Conservation (phyloP, 2,797 vertebrate genomes). For the Pseudochromis fuscus region DNA sequence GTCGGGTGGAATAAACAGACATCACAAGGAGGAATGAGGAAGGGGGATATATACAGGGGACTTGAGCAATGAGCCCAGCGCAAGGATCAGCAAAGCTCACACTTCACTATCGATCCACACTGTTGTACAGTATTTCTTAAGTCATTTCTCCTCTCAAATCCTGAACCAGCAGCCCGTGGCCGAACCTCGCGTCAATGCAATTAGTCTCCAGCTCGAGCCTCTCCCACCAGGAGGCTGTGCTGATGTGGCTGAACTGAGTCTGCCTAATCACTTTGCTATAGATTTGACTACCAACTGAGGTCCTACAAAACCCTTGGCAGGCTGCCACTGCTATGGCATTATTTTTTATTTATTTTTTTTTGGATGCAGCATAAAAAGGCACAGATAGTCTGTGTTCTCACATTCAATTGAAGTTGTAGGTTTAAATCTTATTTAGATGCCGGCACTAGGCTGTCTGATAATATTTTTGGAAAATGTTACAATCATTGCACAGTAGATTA, state of each 20-base stretch:
- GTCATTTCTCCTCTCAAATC: slow-evolving; percentile 72
- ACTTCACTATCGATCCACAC: slow-evolving; percentile 71
- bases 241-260: slow-evolving; percentile 72
- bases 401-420: slow-evolving; percentile 3
- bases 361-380: slow-evolving; percentile 31
- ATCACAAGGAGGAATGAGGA: slow-evolving; percentile 24
- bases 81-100: slow-evolving; percentile 78
- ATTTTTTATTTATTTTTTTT: slow-evolving; percentile 51
- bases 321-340: slow-evolving; percentile 31
- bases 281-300: slow-evolving; percentile 71
- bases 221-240: slow-evolving; percentile 69
- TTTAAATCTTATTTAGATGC: background rate
- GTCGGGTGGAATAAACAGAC: slow-evolving; percentile 70
- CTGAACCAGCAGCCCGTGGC: slow-evolving; percentile 63
- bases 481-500: background rate
- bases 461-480: background rate
- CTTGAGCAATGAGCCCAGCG: slow-evolving; percentile 55
- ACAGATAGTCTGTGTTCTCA: slow-evolving; percentile 21
- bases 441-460: too few relatives aligned
- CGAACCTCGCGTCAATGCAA: slow-evolving; percentile 68
- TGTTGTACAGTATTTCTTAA: slow-evolving; percentile 72
- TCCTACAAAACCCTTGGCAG: slow-evolving; percentile 54
- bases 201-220: slow-evolving; percentile 69
- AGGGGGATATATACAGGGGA: slow-evolving; percentile 11
- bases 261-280: slow-evolving; percentile 78